Base-by-base conservation (phyloP, 2,888 invertebrate genomes). In the Oscheius sp. region DNA sequence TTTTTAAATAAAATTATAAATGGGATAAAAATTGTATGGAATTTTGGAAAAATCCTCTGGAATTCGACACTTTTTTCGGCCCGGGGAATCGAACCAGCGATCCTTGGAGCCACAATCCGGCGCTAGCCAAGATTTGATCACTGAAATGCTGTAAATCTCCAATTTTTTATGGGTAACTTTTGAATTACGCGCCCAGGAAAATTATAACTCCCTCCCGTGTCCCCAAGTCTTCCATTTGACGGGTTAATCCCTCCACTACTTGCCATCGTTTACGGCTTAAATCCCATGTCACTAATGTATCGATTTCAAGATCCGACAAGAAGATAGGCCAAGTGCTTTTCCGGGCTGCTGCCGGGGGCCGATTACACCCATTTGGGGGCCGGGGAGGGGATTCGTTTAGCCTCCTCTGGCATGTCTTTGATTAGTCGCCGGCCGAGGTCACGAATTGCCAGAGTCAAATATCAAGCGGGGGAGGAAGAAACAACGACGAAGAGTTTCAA, bases 281-380 rank as follows among this genome's bases (percentile, higher is more conserved):
- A 58, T 25, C 25, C 35, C 29, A 9, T 58, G 58, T 58, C 58
- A 58, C 58, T 58, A 61, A 61, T 61, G 49, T 52, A 66, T 66
- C 27, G 66, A 66, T 66, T 49, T 2, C 18, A 13, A 66, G 66
- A 66, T 66, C 66, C 52, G 66, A 66, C 49, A 52, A 52, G 66
- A 29, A 66, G 66, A 66, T 66, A 66, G 66, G 45, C n/a, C 52
- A 66, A 66, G 66, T 66, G 66, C 66, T 9, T 66, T 66, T 66
- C 66, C 66, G 66, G 63, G 45, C 23, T 63, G 63, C 35, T 3
- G 35, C 35, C 35, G 35, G 35, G 35, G 29, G 21, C 27, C 52
- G 35, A 66, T 66, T 66, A 52, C 52, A 52, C 35, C 66, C 66
- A 66, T 66, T 66, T 66, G 66, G 66, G 66, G 66, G n/a, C n/a